These are phyloP conservation scores for Pedicia rivosa DNA, from an alignment of 2,888 invertebrate species.

Conservation along the genomic window DNA sequence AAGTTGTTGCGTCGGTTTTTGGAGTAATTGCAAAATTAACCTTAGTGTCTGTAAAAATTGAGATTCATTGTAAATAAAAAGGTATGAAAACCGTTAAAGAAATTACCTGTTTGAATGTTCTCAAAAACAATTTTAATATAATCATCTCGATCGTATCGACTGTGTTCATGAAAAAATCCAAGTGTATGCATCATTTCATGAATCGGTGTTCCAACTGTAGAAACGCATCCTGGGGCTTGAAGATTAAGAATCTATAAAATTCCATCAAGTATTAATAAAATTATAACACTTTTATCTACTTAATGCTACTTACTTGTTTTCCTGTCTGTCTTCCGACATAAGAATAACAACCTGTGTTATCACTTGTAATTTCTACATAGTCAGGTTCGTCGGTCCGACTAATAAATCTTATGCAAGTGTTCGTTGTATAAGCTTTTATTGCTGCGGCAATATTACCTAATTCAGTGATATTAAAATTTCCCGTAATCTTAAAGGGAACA, in stretches of 20 bases:
- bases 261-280: too few relatives aligned
- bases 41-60: slow-evolving; percentile 38
- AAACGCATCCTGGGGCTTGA: slow-evolving; percentile 55
- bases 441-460: slow-evolving; percentile 46
- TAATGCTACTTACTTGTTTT: too few relatives aligned
- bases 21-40: slow-evolving; percentile 58
- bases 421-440: slow-evolving; percentile 55
- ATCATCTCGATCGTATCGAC: slow-evolving; percentile 55
- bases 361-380: slow-evolving; percentile 50
- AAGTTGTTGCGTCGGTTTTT: slow-evolving; percentile 38
- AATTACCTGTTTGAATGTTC: slow-evolving; percentile 52
- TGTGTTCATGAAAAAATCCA: slow-evolving; percentile 73
- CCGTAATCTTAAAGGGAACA: slow-evolving; percentile 50
- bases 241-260: slow-evolving; percentile 51
- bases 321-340: slow-evolving; percentile 56
- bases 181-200: slow-evolving; percentile 68
- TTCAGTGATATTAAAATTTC: too few relatives aligned
- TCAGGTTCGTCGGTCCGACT: slow-evolving; percentile 45
- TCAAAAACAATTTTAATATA: slow-evolving; percentile 47
- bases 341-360: slow-evolving; percentile 68
- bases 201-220: slow-evolving; percentile 54
- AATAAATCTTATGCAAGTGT: slow-evolving; percentile 62
- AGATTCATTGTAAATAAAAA: background rate
- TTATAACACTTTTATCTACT: background rate
- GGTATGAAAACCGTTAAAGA: too few relatives aligned